phyloP scores from a whole-genome alignment of 2,113 vertebrate species.

The Equus przewalskii region DNA sequence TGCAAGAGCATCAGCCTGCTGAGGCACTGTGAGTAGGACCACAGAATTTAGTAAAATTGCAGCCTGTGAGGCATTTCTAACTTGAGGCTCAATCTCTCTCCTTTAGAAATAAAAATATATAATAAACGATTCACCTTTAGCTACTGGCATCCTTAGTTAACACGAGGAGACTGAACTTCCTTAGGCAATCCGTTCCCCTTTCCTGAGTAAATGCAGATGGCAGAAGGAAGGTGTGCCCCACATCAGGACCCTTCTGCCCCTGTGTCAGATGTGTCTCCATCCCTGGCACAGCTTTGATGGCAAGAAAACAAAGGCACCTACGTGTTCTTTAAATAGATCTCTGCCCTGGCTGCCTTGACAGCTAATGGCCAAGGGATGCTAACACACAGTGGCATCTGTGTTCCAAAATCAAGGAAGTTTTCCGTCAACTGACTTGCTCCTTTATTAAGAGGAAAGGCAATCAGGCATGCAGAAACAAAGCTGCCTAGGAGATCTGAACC shows the following conservation, averaged over 20 bases:
- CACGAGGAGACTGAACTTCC: not conserved
- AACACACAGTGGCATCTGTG: conserved; percentile 30
- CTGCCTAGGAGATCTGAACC: not conserved
- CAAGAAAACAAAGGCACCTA: conserved; percentile 21
- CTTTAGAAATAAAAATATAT: conserved; percentile 39
- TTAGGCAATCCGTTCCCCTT: not conserved
- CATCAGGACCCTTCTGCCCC: not conserved
- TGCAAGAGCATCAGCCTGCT: not conserved
- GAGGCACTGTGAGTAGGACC: not conserved
- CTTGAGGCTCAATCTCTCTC: not conserved
- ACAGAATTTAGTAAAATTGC: not conserved
- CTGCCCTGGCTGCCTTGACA: conserved; percentile 47
- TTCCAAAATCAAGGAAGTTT: conserved; percentile 39
- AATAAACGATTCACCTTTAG: not conserved
- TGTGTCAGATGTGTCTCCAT: not conserved
- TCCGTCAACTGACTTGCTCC: not conserved
- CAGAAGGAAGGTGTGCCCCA: not conserved
- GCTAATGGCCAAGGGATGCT: conserved; percentile 55
- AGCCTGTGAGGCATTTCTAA: not conserved
- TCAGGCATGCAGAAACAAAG: not conserved
- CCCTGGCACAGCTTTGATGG: not conserved
- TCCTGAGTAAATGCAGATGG: not conserved
- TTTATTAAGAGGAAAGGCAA: not conserved
- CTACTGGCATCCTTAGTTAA: not conserved
- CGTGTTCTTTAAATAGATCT: conserved; percentile 70